Percentiles rank a stretch among this genome's conserved stretches.
Evolutionary conservation across 2,797 vertebrate species (phyloP).

Genomic region (Danio tinwini): DNA sequence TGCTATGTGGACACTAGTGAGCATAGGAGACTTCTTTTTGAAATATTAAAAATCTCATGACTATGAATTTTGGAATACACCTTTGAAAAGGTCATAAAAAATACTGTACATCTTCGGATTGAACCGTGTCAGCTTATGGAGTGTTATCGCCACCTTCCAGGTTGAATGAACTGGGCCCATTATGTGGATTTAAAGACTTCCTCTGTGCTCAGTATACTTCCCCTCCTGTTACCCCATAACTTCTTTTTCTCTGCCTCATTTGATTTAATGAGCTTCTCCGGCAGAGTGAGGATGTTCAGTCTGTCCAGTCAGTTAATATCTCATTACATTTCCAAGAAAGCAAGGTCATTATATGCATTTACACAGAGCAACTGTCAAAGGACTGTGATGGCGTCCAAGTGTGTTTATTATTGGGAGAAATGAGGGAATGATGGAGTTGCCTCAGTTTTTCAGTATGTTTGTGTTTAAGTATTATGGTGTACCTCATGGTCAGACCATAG

Average conservation of each 20-base stretch:
- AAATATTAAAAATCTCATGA: background rate
- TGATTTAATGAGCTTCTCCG: constrained; percentile 65
- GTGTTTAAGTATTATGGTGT: background rate
- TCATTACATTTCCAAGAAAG: constrained; percentile 66
- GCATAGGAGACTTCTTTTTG: background rate
- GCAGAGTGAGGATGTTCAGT: constrained; percentile 54
- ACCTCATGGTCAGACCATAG: background rate
- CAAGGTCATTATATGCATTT: constrained; percentile 42
- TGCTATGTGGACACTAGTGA: too few species aligned
- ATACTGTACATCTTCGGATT: constrained; percentile 2
- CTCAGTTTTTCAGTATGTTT: background rate
- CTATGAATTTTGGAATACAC: background rate
- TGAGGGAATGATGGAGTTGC: background rate
- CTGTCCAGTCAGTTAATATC: constrained; percentile 71
- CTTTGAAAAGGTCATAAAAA: background rate
- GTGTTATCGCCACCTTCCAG: constrained; percentile 39
- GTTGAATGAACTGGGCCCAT: constrained; percentile 12
- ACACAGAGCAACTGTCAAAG: background rate
- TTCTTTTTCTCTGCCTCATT: constrained; percentile 62
- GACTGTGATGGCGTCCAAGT: background rate
- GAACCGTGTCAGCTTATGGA: constrained; percentile 27
- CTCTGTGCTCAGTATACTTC: constrained; percentile 15
- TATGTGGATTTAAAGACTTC: constrained; percentile 49
- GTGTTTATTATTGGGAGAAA: background rate
- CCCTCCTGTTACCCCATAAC: constrained; percentile 31